Conservation (phyloP, 2,113 vertebrate species). For the Chaetura pelagica region DNA sequence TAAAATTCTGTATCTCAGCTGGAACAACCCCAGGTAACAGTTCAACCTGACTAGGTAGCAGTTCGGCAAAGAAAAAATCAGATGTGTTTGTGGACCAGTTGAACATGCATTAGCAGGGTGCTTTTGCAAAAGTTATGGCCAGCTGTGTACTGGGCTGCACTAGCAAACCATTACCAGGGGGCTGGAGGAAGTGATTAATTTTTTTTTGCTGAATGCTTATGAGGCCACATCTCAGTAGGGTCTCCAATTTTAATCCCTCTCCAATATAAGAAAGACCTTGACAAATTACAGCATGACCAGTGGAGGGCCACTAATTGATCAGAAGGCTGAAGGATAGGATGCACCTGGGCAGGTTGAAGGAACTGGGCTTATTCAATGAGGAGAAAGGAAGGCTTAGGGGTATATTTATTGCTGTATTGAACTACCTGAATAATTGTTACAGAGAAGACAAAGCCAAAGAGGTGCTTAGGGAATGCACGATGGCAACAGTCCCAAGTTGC, state of each 20-base stretch:
- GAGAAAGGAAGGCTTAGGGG: neutral
- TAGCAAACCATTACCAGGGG: neutral
- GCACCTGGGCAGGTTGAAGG: neutral
- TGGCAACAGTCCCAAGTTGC: neutral
- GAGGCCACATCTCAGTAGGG: neutral
- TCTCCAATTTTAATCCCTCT: neutral
- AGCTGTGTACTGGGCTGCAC: neutral
- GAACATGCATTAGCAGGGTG: neutral
- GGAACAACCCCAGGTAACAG: neutral
- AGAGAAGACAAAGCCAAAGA: neutral
- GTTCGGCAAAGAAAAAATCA: neutral
- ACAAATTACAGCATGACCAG: neutral
- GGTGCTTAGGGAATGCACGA: neutral
- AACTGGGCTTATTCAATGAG: neutral
- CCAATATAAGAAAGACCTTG: neutral
- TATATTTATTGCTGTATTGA: neutral
- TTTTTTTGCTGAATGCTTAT: neutral
- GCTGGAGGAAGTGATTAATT: neutral
- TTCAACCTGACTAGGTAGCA: neutral
- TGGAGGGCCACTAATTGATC: neutral
- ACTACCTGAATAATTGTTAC: neutral
- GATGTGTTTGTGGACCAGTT: neutral
- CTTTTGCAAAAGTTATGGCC: neutral
- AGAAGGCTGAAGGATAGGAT: neutral
- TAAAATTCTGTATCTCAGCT: neutral